phyloP scores from a whole-genome alignment of 2,113 vertebrate species.

The Ctenomys sociabilis region DNA sequence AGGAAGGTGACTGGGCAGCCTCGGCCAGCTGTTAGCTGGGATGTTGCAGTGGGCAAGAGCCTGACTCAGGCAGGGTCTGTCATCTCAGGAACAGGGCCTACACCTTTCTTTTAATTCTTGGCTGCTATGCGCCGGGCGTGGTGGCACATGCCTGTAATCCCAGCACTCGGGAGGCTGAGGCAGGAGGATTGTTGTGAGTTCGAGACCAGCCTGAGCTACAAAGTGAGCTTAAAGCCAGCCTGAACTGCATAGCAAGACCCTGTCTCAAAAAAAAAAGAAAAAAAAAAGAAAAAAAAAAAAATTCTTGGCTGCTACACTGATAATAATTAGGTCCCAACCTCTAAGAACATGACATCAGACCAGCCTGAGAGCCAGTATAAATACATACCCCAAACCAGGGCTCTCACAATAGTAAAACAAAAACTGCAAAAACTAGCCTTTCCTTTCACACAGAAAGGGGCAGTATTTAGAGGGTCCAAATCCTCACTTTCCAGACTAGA shows the following conservation, averaged over 20 bases:
- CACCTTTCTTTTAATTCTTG: too few relatives aligned
- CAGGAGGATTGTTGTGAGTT: too few relatives aligned
- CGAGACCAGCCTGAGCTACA: too few relatives aligned
- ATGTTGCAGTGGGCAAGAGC: neutral
- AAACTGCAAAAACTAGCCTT: slow-evolving; percentile 56
- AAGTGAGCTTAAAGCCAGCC: too few relatives aligned
- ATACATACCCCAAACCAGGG: slow-evolving; percentile 12
- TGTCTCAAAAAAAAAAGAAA: too few relatives aligned
- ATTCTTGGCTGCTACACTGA: slow-evolving; percentile 77
- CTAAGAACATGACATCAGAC: slow-evolving; percentile 55
- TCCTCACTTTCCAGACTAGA: slow-evolving; percentile 8
- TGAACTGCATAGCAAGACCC: too few relatives aligned
- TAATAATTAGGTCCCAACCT: slow-evolving; percentile 69
- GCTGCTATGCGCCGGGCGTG: too few relatives aligned
- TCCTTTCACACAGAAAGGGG: slow-evolving; percentile 28
- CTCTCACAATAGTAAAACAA: slow-evolving; percentile 63
- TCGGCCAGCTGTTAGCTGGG: neutral
- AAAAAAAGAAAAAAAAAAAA: too few relatives aligned
- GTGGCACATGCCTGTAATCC: too few relatives aligned
- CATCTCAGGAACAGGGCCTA: neutral
- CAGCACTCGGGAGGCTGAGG: too few relatives aligned
- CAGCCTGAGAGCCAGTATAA: slow-evolving; percentile 56
- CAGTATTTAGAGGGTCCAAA: neutral
- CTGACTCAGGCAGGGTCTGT: neutral
- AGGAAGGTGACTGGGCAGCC: neutral